Percentiles rank a stretch among this genome's conserved stretches.
Evolutionary conservation across 2,797 vertebrate genomes (phyloP).

Genomic region (Sandelia bainsii): DNA sequence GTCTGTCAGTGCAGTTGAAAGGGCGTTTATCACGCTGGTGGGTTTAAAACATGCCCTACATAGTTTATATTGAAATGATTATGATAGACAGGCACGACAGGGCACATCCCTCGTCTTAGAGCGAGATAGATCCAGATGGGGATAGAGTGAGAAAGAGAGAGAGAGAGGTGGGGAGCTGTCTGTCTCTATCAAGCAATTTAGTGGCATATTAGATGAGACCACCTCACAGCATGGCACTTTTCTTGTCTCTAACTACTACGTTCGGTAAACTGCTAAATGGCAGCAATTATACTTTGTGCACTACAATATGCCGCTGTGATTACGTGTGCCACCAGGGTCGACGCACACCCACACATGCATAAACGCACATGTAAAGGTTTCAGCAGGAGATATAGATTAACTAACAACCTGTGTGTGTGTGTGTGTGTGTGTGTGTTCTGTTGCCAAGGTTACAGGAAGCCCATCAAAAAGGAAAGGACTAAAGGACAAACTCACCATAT

Average conservation of each 20-base stretch:
- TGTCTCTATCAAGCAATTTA: slow-evolving; percentile 50
- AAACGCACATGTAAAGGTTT: not conserved
- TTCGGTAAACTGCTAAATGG: slow-evolving; percentile 53
- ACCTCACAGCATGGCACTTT: slow-evolving; percentile 58
- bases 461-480: not conserved
- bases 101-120: slow-evolving; percentile 57
- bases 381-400: slow-evolving; percentile 24
- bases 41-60: slow-evolving; percentile 80
- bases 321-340: slow-evolving; percentile 38
- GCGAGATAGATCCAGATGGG: slow-evolving; percentile 23
- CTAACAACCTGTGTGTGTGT: not conserved
- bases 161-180: slow-evolving; percentile 26
- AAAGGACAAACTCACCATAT: not conserved
- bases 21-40: slow-evolving; percentile 68
- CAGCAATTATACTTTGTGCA: slow-evolving; percentile 38
- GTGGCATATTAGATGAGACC: slow-evolving; percentile 62
- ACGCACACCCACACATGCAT: slow-evolving; percentile 2
- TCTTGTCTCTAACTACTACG: slow-evolving; percentile 45
- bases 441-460: slow-evolving; percentile 41
- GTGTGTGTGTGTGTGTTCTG: slow-evolving; percentile 16
- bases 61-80: slow-evolving; percentile 81
- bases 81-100: slow-evolving; percentile 73
- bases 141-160: slow-evolving; percentile 13
- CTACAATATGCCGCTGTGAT: slow-evolving; percentile 37
- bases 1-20: slow-evolving; percentile 77